A percentile compares a stretch with the other conserved stretches of the same genome.
phyloP scores from a whole-genome alignment of 2,113 vertebrate species.

The Vulpes ferrilata region DNA sequence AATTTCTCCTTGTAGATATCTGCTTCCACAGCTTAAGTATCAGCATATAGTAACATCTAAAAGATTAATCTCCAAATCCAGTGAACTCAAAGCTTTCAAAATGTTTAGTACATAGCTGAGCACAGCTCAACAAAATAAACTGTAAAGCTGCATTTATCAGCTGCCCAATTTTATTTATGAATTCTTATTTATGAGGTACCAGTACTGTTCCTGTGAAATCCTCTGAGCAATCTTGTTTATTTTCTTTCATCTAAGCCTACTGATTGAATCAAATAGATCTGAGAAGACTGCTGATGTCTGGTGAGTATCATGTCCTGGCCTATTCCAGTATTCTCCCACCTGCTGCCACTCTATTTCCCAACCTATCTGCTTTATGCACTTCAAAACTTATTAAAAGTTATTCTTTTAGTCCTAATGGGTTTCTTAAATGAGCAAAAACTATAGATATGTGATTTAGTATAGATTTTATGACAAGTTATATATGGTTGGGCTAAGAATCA shows the following conservation, averaged over 20 bases:
- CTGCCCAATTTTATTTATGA: neutral
- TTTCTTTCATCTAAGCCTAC: neutral
- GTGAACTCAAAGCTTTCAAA: slow-evolving; percentile 32
- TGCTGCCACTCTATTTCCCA: neutral
- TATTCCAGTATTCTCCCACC: neutral
- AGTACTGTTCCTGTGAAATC: neutral
- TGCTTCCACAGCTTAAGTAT: neutral
- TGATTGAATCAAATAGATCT: neutral
- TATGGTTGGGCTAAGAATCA: neutral
- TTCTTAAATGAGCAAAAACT: slow-evolving; percentile 15
- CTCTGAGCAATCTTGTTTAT: neutral
- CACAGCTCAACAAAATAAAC: neutral
- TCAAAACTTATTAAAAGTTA: neutral
- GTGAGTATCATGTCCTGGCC: neutral
- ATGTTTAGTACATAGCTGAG: neutral
- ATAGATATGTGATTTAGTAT: neutral
- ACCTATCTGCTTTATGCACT: neutral
- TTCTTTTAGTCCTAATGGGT: neutral
- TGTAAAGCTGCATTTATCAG: neutral
- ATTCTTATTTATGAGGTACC: neutral
- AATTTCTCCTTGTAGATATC: neutral
- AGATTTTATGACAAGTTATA: slow-evolving; percentile 9
- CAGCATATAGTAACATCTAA: neutral
- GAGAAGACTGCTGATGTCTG: neutral
- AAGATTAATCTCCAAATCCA: slow-evolving; percentile 25